Evolutionary conservation across 2,113 vertebrate species (phyloP), one percentile per base, ranked within the genome.

Genomic region (Boleophthalmus pectinirostris): DNA sequence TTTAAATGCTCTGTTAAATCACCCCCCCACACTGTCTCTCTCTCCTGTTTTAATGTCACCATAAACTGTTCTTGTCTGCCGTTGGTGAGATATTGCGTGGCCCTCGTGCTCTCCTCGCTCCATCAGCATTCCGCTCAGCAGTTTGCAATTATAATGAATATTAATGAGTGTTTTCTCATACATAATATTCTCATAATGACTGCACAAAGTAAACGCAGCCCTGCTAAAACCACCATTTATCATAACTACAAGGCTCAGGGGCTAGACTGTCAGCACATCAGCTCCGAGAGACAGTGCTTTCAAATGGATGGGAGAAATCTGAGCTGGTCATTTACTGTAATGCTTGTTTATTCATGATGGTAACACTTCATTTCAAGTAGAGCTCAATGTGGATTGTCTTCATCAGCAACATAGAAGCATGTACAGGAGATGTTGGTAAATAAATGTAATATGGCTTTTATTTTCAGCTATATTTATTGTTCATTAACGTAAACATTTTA

Each of bases 81-180:
- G 29, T 54, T 7, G 6, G 51, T 64, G 61, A 64, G 60, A 35
- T 35, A 38, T 64, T 13, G 20, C 8, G 33, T 35, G 25, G 60
- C 29, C 61, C 29, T 33, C 13, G 29, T 64, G 61, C 61, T n/a
- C 33, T 64, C 29, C 33, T 10, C 33, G 61, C 61, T 86, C 85
- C 76, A 90, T 92, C 90, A 91, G 88, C 90, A 93, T 91, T 90
- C 90, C 90, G 85, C 89, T 84, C 81, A 84, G 86, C 80, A 77
- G 85, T 89, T 85, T 87, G 82, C 90, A 90, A 90, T 91, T 90
- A 90, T 92, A 93, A 93, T 93, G 90, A 92, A 93, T 93, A 93
- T 93, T 93, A 93, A 93, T 93, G 90, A 88, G 83, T 93, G 91
- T 90, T 92, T 92, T 90, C 88, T 93, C 90, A 88, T 89, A 89